These are phyloP conservation scores for Pandemis cinnamomeana DNA, from an alignment of 2,888 invertebrate genomes.

Conservation along the genomic window DNA sequence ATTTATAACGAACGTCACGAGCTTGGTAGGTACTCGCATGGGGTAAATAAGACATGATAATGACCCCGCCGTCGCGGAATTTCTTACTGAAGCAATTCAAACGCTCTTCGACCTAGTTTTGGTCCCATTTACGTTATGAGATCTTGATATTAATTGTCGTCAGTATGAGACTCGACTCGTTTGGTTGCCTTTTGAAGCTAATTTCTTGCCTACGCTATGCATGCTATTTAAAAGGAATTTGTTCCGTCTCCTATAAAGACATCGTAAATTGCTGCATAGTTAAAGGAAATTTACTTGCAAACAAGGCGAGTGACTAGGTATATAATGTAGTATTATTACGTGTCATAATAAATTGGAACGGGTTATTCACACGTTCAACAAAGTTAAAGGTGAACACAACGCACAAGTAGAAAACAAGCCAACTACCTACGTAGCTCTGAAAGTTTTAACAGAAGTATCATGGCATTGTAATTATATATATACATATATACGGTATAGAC, in stretches of 20 bases:
- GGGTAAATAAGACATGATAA: conserved; percentile 8
- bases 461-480: background rate
- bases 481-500: background rate
- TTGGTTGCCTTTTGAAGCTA: conserved; percentile 7
- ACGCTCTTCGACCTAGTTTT: background rate
- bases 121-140: background rate
- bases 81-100: conserved; percentile 6
- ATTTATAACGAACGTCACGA: conserved; percentile 7
- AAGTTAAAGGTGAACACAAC: background rate
- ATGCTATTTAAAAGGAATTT: conserved; percentile 21
- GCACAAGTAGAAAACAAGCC: background rate
- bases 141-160: background rate
- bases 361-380: background rate
- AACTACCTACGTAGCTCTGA: background rate
- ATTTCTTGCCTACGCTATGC: conserved; percentile 17
- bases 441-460: background rate
- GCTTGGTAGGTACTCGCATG: conserved; percentile 1
- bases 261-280: conserved; percentile 12
- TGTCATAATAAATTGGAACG: background rate
- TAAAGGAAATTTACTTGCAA: conserved; percentile 5
- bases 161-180: background rate
- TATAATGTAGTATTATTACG: background rate
- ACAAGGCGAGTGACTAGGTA: background rate
- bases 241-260: conserved; percentile 10
- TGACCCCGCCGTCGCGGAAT: background rate